A percentile compares a stretch with the other conserved stretches of the same genome.
phyloP scores from a whole-genome alignment of 2,113 vertebrate species.

The Morphnarchus princeps region DNA sequence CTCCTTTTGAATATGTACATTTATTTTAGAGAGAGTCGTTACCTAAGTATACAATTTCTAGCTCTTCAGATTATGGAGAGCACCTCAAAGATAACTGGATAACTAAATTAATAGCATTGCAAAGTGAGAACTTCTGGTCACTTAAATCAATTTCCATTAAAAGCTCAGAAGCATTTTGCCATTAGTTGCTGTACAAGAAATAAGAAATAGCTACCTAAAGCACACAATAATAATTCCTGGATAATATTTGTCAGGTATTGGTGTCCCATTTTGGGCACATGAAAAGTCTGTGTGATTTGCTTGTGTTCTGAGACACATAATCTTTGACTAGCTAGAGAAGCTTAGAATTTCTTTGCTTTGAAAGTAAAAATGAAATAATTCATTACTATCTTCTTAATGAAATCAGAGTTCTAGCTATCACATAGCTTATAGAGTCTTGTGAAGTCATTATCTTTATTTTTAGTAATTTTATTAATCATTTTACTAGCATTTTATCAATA shows the following conservation, averaged over 20 bases:
- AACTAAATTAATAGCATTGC: neutral
- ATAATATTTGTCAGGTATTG: neutral
- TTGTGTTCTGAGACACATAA: neutral
- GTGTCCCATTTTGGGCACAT: neutral
- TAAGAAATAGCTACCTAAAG: neutral
- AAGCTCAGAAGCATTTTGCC: constrained; percentile 1
- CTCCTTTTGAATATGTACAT: neutral
- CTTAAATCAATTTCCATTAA: constrained; percentile 20
- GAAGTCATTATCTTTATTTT: neutral
- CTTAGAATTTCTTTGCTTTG: neutral
- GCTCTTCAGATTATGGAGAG: neutral
- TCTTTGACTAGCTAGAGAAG: neutral
- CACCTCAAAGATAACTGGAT: neutral
- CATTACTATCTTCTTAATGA: neutral
- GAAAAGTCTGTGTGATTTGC: neutral
- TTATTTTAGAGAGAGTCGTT: neutral
- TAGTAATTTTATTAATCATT: neutral
- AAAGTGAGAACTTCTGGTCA: neutral
- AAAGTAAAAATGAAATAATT: neutral
- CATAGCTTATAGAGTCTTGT: neutral
- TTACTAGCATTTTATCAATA: neutral
- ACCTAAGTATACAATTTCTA: neutral
- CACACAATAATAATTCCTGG: neutral
- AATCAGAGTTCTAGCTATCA: neutral
- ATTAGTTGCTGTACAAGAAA: neutral